These are phyloP conservation scores for Lissonota sp. DNA, from an alignment of 2,888 invertebrate species.

Conservation along the genomic window DNA sequence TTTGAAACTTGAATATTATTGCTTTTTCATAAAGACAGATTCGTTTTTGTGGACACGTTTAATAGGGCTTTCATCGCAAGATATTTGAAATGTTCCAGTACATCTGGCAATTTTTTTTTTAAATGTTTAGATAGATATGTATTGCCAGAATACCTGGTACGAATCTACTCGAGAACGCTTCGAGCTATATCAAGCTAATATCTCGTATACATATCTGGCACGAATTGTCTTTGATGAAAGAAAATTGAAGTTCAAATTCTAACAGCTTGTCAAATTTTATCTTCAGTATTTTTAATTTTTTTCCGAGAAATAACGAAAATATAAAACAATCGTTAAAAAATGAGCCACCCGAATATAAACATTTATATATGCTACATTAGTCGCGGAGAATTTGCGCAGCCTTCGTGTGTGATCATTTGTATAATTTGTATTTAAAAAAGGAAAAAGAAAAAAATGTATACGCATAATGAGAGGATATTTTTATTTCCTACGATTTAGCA, in stretches of 20 bases:
- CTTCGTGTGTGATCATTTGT: slow-evolving; percentile 63
- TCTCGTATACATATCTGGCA: no score
- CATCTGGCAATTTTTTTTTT: neutral
- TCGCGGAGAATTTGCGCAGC: slow-evolving; percentile 53
- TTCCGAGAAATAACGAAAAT: no score
- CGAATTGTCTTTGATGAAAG: no score
- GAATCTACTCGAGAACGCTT: no score
- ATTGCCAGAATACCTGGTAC: no score
- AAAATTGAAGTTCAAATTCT: no score
- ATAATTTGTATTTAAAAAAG: slow-evolving; percentile 57
- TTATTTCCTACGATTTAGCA: slow-evolving; percentile 50
- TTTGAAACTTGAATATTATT: neutral
- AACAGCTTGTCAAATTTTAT: no score
- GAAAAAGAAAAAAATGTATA: slow-evolving; percentile 29
- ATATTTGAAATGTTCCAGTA: neutral
- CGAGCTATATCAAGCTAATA: no score
- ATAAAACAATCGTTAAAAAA: no score
- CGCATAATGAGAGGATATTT: slow-evolving; percentile 48
- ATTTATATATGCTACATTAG: slow-evolving; percentile 44
- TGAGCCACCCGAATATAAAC: neutral
- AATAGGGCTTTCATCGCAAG: neutral
- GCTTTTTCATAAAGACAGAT: neutral
- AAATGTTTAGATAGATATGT: neutral
- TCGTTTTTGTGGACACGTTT: no score
- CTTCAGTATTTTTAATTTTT: no score